A percentile compares a stretch with the other conserved stretches of the same genome.
Conservation (phyloP, 2,113 vertebrate genomes). For the Sceloporus undulatus region DNA sequence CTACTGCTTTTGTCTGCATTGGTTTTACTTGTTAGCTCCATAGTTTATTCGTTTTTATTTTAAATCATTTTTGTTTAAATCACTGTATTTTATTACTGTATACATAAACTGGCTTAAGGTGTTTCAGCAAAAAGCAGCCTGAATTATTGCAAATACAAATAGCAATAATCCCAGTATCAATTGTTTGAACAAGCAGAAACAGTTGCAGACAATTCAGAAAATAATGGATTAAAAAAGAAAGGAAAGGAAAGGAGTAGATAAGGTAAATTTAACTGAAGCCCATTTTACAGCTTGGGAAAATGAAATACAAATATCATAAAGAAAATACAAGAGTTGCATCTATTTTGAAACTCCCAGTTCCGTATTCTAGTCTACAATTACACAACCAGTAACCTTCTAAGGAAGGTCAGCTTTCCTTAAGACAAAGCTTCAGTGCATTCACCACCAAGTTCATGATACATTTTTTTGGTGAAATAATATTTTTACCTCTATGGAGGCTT, state of each 20-base stretch:
- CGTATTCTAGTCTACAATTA: not conserved
- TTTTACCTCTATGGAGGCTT: conserved; percentile 13
- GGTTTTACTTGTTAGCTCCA: not conserved
- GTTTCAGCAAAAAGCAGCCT: not conserved
- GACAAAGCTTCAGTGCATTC: not conserved
- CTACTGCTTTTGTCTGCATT: not conserved
- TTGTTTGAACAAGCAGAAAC: not conserved
- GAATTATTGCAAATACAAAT: not conserved
- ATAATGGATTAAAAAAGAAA: not conserved
- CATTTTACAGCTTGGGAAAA: conserved; percentile 1
- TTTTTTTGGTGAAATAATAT: not conserved
- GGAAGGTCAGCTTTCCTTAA: conserved; percentile 14
- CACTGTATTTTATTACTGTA: not conserved
- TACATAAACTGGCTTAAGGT: not conserved
- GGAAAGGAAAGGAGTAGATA: no score
- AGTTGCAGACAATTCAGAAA: not conserved
- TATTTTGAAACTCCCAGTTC: not conserved
- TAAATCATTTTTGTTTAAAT: not conserved
- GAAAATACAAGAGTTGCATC: not conserved
- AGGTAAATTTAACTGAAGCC: not conserved
- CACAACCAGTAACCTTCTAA: conserved; percentile 13
- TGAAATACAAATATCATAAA: not conserved
- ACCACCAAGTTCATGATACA: not conserved
- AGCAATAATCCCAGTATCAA: not conserved
- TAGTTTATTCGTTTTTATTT: conserved; percentile 1